Evolutionary conservation across 2,797 vertebrate genomes (phyloP), one percentile per base, ranked within the genome.

Genomic region (Neopelma chrysocephalum): DNA sequence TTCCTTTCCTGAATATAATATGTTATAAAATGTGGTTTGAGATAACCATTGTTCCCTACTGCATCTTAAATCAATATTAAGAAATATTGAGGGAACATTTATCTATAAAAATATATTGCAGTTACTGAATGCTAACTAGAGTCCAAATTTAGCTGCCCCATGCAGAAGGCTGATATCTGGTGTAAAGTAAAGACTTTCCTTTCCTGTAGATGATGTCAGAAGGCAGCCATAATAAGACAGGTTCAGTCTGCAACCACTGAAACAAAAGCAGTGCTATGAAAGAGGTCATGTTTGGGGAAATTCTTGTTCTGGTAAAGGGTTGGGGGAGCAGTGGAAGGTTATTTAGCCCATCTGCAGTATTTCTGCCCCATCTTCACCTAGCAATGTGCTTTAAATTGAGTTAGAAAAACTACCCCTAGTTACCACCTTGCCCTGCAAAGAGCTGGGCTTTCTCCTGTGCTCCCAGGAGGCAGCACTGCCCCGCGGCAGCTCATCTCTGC

Each of bases 51-150:
- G 9, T 95, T 91, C 81, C 94, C 92, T 93, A 57, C 42, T 94
- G 83, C 95, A 77, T 96, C 92, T 95, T 97, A 94, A 95, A 96
- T 97, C 89, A 96, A 95, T 97, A 69, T 97, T 94, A 93, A 90
- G 87, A 71, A 61, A 83, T 92, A 70, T n/a, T 53, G 54, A 88
- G 73, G 79, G 91, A 95, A 93, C 80, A 79, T 92, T 96, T 87
- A 86, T 51, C 57, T 94, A 31, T 96, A 90, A 89, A 86, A 96
- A 87, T 89, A 73, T 29, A 51, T 45, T 69, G 27, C 51, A 78
- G 47, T 72, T 95, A 56, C 82, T 60, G 84, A 95, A 96, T 81
- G 72, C 83, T 95, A 89, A 85, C 70, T 45, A 51, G 71, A 81
- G 68, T 78, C 90, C 90, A 92, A 69, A 93, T 87, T 81, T 87